Base-by-base conservation (phyloP, 2,113 vertebrate species). In the Cyphomyrus plagiostoma region DNA sequence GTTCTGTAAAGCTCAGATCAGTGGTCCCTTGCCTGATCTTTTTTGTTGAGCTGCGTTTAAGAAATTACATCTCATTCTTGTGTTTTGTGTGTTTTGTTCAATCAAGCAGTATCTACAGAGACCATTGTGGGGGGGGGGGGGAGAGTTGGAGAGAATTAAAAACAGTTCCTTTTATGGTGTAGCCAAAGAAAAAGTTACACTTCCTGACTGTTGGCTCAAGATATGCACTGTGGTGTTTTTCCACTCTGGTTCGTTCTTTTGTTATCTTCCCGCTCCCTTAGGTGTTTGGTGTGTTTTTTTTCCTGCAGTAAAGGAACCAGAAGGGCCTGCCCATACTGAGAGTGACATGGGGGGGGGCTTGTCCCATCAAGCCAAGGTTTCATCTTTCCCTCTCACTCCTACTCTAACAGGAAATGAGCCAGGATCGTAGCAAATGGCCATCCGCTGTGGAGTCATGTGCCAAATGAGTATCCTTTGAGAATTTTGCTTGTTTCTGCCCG, bases 171-270 rank as follows among this genome's bases (percentile, higher is more conserved):
- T 88, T 58, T 19, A 88, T 45, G 53, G 52, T 13, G 56, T 42
- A 35, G 52, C 53, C 86, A 56, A 42, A 87, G 45, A 86, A 87
- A 66, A 42, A 45, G 48, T 56, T 83, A 83, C 92, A 93, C 90
- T 92, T 94, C 93, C 93, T 93, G 90, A 92, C 92, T 91, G 92
- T 87, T 92, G 74, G 88, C 86, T 89, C 5, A 53, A 80, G 48
- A 89, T 52, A 89, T 26, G 30, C 19, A 8, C 35, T 19, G 30
- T 89, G 66, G 46, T 39, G 42, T 39, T 91, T 91, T 90, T 42
- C 49, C 89, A 89, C 62, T 0, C 9, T 2, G 77, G 80, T 58
- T 0, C 52, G 30, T 10, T 80, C 90, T 90, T 92, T 42, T 58
- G 86, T 93, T 92, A 70, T 89, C 89, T 89, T 92, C 86, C 19